phyloP scores from a whole-genome alignment of 2,797 vertebrate species.

The Hapalemur alaotrensis region DNA sequence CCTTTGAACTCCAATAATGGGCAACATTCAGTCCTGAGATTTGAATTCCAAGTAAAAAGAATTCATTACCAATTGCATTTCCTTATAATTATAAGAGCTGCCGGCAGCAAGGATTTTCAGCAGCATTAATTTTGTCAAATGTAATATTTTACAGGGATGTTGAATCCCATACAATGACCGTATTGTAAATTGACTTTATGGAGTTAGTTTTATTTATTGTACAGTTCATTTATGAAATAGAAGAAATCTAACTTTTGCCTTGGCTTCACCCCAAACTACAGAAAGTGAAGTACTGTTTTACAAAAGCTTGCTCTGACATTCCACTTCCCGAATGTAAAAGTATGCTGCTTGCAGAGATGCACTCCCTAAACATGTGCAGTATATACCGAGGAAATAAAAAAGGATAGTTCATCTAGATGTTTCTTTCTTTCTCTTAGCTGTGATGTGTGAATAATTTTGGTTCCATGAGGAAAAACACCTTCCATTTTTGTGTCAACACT shows the following conservation, averaged over 20 bases:
- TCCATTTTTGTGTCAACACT: conserved; percentile 43
- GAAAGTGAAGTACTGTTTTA: conserved; percentile 81
- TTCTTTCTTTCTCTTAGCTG: not conserved
- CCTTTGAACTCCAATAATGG: conserved; percentile 87
- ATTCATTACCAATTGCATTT: conserved; percentile 83
- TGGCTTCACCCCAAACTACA: conserved; percentile 79
- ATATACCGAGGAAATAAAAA: conserved; percentile 76
- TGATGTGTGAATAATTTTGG: conserved; percentile 26
- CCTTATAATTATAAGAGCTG: conserved; percentile 79
- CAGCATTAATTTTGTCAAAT: conserved; percentile 78
- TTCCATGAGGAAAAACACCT: conserved; percentile 1
- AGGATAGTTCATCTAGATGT: not conserved
- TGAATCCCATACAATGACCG: conserved; percentile 74
- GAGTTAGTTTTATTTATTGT: conserved; percentile 79
- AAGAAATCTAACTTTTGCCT: conserved; percentile 80
- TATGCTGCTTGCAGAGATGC: conserved; percentile 41
- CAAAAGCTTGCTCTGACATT: conserved; percentile 78
- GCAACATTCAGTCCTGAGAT: conserved; percentile 83
- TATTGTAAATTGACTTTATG: conserved; percentile 77
- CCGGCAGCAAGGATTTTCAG: conserved; percentile 79
- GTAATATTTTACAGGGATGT: conserved; percentile 79
- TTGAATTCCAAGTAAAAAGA: conserved; percentile 84
- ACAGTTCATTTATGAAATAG: conserved; percentile 72
- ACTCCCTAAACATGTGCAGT: conserved; percentile 40
- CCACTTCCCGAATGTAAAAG: conserved; percentile 71